Percentiles rank a stretch among this genome's conserved stretches.
These are phyloP conservation scores for Plotosus lineatus DNA, from an alignment of 2,113 vertebrate genomes.

Conservation along the genomic window DNA sequence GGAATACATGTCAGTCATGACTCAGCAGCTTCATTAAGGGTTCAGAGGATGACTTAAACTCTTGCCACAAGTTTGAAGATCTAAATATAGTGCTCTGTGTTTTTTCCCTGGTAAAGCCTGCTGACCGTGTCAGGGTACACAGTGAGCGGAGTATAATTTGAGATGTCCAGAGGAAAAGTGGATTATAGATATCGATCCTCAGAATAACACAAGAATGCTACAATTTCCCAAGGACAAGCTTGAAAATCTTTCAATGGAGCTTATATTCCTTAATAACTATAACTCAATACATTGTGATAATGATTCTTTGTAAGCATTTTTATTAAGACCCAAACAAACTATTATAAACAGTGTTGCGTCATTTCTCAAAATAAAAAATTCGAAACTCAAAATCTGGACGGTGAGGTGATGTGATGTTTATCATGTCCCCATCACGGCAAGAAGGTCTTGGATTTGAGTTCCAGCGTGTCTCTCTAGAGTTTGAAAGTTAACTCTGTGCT, in stretches of 20 bases:
- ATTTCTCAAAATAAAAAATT: no score
- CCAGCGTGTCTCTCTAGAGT: no score
- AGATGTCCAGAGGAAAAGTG: neutral
- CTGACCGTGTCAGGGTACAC: neutral
- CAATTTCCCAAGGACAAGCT: neutral
- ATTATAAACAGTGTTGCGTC: neutral
- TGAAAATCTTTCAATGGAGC: neutral
- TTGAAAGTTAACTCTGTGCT: no score
- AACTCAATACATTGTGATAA: neutral
- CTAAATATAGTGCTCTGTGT: neutral
- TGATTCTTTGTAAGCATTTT: neutral
- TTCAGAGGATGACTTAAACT: slow-evolving; percentile 14
- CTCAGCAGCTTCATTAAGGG: slow-evolving; percentile 25
- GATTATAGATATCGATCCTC: neutral
- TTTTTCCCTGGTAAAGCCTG: neutral
- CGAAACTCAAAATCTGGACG: no score
- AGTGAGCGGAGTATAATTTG: neutral
- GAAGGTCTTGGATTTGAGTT: no score
- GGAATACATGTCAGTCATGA: slow-evolving; percentile 12
- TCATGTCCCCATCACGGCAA: no score
- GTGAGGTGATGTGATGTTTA: no score
- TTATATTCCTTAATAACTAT: neutral
- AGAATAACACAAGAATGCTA: neutral
- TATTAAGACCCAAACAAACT: no score
- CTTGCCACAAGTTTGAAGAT: neutral